Base-by-base conservation (phyloP, 2,797 vertebrate genomes). In the Diplodus puntazzo region DNA sequence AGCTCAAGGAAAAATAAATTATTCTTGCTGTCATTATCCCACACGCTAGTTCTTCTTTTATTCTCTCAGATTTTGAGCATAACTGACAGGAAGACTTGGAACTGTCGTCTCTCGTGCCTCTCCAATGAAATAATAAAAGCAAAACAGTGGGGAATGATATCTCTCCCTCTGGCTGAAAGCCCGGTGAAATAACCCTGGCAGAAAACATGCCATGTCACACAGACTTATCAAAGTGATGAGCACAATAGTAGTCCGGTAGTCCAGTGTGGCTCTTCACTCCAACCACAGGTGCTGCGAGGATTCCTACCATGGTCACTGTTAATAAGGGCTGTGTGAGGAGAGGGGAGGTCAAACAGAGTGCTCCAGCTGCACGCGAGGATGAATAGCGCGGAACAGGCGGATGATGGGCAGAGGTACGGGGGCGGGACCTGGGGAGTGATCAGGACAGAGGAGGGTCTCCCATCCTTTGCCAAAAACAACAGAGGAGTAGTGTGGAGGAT, bases 341-440 rank as follows among this genome's bases (percentile, higher is more conserved):
- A 87, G 78, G 66, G 80, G 83, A 88, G 93, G 93, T 93, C 92
- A 93, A 86, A 73, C 83, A 90, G 83, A 93, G 93, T 88, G 84
- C 93, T 94, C 88, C 92, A 95, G 93, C 92, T 95, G 94, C 89
- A 88, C 84, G 80, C 9, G 73, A 89, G 87, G 88, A 93, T 94
- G 87, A 93, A 92, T 88, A 85, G 80, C 23, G 49, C 85, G 30
- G 30, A 34, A 72, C 77, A 75, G 71, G 59, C 81, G 83, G 87
- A 84, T 90, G 87, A 92, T 89, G 92, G 90, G 87, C 87, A 92
- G 90, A 84, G 88, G 86, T 90, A 88, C 83, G 90, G 87, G 83
- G 77, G 88, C 8, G 83, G 80, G 72, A 82, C 75, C 81, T 83
- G 79, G 91, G 88, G 87, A 89, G 83, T 57, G 67, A 89, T 90